Conservation (phyloP, 1,140 invertebrate species). For the Euglossa dilemma region DNA sequence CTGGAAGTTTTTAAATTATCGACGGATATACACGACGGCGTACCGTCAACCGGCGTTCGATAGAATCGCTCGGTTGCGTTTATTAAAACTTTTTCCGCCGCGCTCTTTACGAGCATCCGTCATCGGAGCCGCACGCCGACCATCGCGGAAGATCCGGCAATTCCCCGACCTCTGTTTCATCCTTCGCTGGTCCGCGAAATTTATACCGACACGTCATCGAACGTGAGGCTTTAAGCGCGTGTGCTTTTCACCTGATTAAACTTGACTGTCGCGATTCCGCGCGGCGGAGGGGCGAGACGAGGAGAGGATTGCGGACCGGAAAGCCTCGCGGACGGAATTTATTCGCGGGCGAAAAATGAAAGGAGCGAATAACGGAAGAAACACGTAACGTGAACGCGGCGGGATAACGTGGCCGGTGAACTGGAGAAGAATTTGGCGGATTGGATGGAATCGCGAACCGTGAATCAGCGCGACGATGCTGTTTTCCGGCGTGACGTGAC, state of each 20-base stretch:
- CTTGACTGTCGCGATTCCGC: too few relatives aligned
- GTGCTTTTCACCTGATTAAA: neutral
- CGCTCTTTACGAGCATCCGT: neutral
- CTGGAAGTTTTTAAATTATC: constrained; percentile 44
- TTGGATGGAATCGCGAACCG: neutral
- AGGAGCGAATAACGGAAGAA: rapidly evolving
- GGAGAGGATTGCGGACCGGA: neutral
- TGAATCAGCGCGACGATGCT: neutral
- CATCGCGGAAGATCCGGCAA: neutral
- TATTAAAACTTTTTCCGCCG: constrained; percentile 29
- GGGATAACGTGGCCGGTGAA: too few relatives aligned
- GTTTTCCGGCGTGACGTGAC: neutral
- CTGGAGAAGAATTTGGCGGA: neutral
- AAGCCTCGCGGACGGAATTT: neutral
- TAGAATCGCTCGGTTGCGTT: constrained; percentile 12
- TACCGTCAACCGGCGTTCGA: neutral
- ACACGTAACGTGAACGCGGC: neutral
- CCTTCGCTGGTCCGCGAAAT: neutral
- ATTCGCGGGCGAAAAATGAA: neutral
- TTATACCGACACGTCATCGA: neutral
- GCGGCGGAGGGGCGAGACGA: too few relatives aligned
- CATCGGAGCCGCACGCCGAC: neutral
- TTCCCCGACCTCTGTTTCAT: neutral
- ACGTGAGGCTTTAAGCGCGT: neutral
- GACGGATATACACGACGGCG: neutral